Evolutionary conservation across 2,888 invertebrate genomes (phyloP).

Genomic region (Chrysomela aeneicollis): DNA sequence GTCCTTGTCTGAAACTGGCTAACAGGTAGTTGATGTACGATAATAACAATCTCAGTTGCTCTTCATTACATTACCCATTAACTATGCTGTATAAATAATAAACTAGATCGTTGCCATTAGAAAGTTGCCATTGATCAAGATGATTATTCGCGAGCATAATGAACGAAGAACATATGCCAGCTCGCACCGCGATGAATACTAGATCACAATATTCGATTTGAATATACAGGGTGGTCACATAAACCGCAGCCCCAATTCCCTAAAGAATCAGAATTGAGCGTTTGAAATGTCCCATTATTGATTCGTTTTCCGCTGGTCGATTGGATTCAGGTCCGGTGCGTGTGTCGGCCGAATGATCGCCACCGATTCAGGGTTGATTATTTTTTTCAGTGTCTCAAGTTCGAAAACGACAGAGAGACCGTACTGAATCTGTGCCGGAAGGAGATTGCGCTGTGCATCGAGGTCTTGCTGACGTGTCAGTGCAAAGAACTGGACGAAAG

Average conservation of each 20-base stretch:
- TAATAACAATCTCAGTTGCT: not conserved
- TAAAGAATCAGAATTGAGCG: not conserved
- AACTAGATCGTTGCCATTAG: not conserved
- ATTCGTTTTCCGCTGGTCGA: no score
- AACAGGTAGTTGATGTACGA: not conserved
- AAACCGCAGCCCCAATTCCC: not conserved
- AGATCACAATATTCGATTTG: not conserved
- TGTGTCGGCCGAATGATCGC: no score
- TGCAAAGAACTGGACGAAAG: slow-evolving; percentile 64
- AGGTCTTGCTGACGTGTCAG: slow-evolving; percentile 78
- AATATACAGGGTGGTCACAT: not conserved
- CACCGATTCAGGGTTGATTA: no score
- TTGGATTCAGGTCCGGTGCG: no score
- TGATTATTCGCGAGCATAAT: not conserved
- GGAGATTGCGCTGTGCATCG: slow-evolving; percentile 79
- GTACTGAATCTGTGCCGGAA: slow-evolving; percentile 74
- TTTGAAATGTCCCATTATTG: no score
- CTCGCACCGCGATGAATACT: not conserved
- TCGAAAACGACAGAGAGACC: slow-evolving; percentile 64
- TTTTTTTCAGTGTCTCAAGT: slow-evolving; percentile 65
- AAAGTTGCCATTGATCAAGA: not conserved
- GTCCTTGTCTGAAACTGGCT: not conserved
- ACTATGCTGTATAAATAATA: not conserved
- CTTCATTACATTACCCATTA: not conserved
- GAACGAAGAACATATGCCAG: not conserved